Conservation (phyloP, 2,113 vertebrate genomes). For the Laterallus jamaicensis region DNA sequence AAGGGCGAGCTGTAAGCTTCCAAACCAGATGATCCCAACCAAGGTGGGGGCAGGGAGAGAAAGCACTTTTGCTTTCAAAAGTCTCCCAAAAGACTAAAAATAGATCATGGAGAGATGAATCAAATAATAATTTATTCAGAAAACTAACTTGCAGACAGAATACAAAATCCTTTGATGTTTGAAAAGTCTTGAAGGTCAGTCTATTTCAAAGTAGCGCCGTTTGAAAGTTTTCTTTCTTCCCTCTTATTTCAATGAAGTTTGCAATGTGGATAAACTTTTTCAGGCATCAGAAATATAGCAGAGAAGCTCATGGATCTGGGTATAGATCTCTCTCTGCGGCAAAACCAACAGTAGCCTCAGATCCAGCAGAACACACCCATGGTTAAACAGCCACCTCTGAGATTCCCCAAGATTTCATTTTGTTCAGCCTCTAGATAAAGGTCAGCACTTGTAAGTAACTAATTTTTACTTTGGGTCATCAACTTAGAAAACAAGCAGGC, state of each 20-base stretch:
- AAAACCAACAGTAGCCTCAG: not conserved
- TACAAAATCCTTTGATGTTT: slow-evolving; percentile 51
- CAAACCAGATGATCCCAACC: slow-evolving; percentile 31
- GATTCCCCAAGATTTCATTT: not conserved
- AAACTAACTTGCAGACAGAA: slow-evolving; percentile 49
- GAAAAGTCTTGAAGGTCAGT: not conserved
- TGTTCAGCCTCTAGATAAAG: not conserved
- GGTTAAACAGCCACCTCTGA: not conserved
- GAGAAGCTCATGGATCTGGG: not conserved
- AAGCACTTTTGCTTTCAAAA: slow-evolving; percentile 36
- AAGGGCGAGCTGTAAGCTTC: not conserved
- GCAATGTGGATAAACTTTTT: not conserved
- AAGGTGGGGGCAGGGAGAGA: not conserved
- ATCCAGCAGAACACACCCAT: not conserved
- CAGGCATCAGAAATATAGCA: not conserved
- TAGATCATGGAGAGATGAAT: slow-evolving; percentile 6
- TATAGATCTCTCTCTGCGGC: not conserved
- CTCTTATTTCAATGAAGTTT: not conserved
- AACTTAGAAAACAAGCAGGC: not conserved
- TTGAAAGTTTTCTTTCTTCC: not conserved
- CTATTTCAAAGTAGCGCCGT: not conserved
- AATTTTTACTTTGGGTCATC: not conserved
- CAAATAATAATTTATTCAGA: slow-evolving; percentile 48
- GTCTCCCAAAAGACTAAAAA: slow-evolving; percentile 26
- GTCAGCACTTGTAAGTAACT: not conserved